phyloP scores from a whole-genome alignment of 2,888 invertebrate genomes.

The Altica lythri region DNA sequence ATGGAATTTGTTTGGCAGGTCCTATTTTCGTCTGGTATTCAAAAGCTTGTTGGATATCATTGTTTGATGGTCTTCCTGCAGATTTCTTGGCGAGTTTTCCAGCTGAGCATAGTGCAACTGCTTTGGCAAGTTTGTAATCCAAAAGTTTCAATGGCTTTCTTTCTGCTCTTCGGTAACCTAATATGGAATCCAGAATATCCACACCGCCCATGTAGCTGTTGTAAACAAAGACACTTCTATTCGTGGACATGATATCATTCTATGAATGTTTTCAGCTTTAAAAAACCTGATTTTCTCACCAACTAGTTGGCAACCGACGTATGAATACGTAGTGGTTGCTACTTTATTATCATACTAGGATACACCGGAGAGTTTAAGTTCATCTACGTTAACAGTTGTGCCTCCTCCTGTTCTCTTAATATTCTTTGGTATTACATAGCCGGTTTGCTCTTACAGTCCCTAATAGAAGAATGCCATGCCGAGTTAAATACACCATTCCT shows the following conservation, averaged over 20 bases:
- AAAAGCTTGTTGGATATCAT: neutral
- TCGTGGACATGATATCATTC: conserved; percentile 2
- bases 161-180: conserved; percentile 12
- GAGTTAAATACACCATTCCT: conserved; percentile 34
- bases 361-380: conserved; percentile 36
- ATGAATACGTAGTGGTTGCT: conserved; percentile 47
- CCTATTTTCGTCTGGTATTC: conserved; percentile 6
- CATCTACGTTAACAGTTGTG: conserved; percentile 37
- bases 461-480: conserved; percentile 35
- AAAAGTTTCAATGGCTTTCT: conserved; percentile 5
- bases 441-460: conserved; percentile 31
- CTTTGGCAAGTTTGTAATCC: conserved; percentile 12
- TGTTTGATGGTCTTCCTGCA: conserved; percentile 10
- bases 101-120: conserved; percentile 12
- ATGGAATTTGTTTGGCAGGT: conserved; percentile 15
- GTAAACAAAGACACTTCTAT: neutral
- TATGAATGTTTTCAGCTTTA: no score
- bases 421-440: no score
- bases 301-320: conserved; percentile 40
- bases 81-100: conserved; percentile 15
- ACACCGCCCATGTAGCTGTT: conserved; percentile 13
- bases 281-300: conserved; percentile 28
- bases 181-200: conserved; percentile 13
- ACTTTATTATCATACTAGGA: conserved; percentile 51
- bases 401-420: no score